A percentile compares a stretch with the other conserved stretches of the same genome.
These are phyloP conservation scores for Pollimyrus isidori DNA, from an alignment of 2,113 vertebrate genomes.

Conservation along the genomic window DNA sequence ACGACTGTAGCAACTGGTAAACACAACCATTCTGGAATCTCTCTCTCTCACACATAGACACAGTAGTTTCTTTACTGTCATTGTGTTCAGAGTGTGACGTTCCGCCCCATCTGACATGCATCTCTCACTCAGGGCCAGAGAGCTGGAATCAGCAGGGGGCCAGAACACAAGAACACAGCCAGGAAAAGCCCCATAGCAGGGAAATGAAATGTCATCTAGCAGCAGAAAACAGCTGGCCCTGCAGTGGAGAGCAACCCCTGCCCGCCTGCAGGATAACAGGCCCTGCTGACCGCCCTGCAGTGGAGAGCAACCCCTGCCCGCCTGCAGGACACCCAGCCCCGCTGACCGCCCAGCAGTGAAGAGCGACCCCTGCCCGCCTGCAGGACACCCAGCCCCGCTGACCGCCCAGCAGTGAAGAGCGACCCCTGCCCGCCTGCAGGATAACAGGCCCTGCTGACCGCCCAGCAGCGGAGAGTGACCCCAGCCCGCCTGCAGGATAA, in stretches of 20 bases:
- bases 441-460: too few relatives aligned
- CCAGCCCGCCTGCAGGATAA: neutral
- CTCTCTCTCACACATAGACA: neutral
- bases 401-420: neutral
- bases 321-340: too few relatives aligned
- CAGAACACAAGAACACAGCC: conserved; percentile 1
- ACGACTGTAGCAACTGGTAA: conserved; percentile 14
- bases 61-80: neutral
- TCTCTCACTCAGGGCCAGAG: neutral
- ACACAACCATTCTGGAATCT: conserved; percentile 13
- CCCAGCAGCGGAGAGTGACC: neutral
- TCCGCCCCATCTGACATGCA: neutral
- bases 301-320: neutral
- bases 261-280: too few relatives aligned
- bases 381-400: neutral
- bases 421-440: neutral
- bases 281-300: too few relatives aligned
- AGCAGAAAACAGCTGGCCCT: neutral
- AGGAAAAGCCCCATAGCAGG: conserved; percentile 20
- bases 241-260: neutral
- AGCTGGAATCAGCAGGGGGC: conserved; percentile 15
- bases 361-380: neutral
- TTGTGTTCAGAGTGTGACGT: neutral
- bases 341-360: neutral
- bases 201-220: conserved; percentile 1